Evolutionary conservation across 2,888 invertebrate species (phyloP), one percentile per base, ranked within the genome.

Genomic region (Drosophila diplacantha): DNA sequence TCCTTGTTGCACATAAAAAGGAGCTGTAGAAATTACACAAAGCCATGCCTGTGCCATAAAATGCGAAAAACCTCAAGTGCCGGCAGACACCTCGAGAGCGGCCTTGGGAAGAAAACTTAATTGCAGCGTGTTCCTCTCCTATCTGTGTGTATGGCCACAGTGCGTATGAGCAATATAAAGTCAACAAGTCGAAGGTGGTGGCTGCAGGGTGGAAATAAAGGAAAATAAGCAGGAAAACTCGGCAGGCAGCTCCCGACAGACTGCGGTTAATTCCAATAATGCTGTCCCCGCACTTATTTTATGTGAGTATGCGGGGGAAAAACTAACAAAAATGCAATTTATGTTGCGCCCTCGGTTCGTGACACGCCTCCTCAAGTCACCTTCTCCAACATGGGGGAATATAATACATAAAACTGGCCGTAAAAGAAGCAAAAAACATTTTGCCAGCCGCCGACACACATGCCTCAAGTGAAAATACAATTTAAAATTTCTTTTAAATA

Each of bases 281-380:
- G 49, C 43, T 24, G 47, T 29, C 31, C 55, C 55, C 57, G 54
- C 55, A 56, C 52, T 61, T 55, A 29, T 20, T 29, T 47, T 24
- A 39, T 57, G 43, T 18, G 44, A 31, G 14, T 59, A 41, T 24
- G 31, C n/a, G 18, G 6, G 38, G 26, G 18, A 16, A 75, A 75
- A 80, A 77, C 81, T 77, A 71, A 73, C 64, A 62, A 54, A 77
- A 75, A 80, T 72, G 60, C 73, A 80, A 73, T 78, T 73, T 75
- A 73, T 70, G 51, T 58, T 24, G 58, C 38, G 43, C 35, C 56
- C 55, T 44, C 61, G 34, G 35, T 34, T 39, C 46, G 41, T 49
- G 60, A 58, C 35, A 34, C 58, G 60, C 8, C 20, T 34, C 22
- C 41, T 20, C 26, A 41, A 20, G 38, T 41, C 26, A 12, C 24